Evolutionary conservation across 2,888 invertebrate genomes (phyloP).

Genomic region (Ormyrus labotus): DNA sequence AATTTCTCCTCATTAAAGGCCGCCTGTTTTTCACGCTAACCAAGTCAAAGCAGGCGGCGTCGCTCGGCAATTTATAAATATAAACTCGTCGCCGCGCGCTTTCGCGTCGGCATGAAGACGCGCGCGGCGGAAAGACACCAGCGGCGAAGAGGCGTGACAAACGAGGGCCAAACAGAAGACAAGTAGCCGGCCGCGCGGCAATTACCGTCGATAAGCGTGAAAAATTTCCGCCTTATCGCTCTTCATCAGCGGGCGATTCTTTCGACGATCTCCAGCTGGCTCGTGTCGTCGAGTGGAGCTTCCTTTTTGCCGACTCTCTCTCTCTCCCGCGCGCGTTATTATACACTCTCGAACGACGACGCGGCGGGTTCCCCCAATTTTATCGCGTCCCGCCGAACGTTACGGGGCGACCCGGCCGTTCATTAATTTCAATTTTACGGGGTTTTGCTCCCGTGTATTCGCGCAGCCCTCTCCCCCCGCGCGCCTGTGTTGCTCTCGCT

Average conservation of each 20-base stretch:
- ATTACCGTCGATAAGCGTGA: slow-evolving; percentile 50
- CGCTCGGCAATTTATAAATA: slow-evolving; percentile 53
- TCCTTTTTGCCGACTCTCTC: too few relatives aligned
- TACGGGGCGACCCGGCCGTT: slow-evolving; percentile 59
- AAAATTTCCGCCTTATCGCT: slow-evolving; percentile 45
- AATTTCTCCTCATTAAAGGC: slow-evolving; percentile 49
- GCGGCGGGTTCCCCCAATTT: not conserved
- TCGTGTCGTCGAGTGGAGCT: not conserved
- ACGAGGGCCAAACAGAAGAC: slow-evolving; percentile 41
- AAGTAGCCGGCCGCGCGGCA: not conserved
- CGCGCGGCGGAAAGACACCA: not conserved
- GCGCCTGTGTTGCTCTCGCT: too few relatives aligned
- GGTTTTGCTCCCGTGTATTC: slow-evolving; percentile 65
- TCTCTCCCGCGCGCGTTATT: not conserved
- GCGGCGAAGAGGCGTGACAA: slow-evolving; percentile 24
- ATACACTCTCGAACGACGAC: not conserved
- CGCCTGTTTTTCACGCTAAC: slow-evolving; percentile 43
- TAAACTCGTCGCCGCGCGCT: slow-evolving; percentile 38
- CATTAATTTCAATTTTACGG: slow-evolving; percentile 76
- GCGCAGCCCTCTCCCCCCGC: too few relatives aligned
- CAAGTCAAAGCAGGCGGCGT: slow-evolving; percentile 28
- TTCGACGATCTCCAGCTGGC: slow-evolving; percentile 40
- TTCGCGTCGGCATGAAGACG: not conserved
- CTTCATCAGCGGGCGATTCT: slow-evolving; percentile 36
- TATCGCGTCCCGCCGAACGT: too few relatives aligned